Conservation (phyloP, 2,797 vertebrate species). For the Chelon labrosus region DNA sequence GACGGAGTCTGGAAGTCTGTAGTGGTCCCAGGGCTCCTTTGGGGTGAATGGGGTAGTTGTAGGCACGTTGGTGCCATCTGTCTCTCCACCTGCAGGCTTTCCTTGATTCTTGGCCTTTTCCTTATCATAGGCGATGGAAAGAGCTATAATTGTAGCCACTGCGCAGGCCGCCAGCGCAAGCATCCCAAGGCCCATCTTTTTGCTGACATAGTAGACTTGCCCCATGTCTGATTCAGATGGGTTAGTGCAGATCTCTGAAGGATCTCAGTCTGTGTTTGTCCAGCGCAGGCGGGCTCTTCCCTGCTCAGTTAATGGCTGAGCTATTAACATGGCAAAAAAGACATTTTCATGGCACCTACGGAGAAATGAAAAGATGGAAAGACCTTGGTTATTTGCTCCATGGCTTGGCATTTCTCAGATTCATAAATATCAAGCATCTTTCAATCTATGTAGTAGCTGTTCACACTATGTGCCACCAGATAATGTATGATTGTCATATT, state of each 20-base stretch:
- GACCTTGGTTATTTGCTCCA: slow-evolving; percentile 3
- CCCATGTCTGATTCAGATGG: slow-evolving; percentile 83
- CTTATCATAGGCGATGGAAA: slow-evolving; percentile 90
- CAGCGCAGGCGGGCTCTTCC: slow-evolving; percentile 53
- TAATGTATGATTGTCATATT: background rate
- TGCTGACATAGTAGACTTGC: slow-evolving; percentile 91
- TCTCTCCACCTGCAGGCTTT: slow-evolving; percentile 27
- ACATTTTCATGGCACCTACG: slow-evolving; percentile 44
- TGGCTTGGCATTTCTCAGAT: background rate
- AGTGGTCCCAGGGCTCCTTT: slow-evolving; percentile 76
- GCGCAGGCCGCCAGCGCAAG: slow-evolving; percentile 81
- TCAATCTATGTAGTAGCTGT: background rate
- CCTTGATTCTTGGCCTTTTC: slow-evolving; percentile 82
- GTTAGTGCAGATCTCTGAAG: slow-evolving; percentile 14
- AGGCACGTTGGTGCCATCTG: slow-evolving; percentile 26
- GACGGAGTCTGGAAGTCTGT: slow-evolving; percentile 74
- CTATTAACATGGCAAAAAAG: slow-evolving; percentile 68
- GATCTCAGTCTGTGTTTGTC: slow-evolving; percentile 38
- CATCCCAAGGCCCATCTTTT: slow-evolving; percentile 79
- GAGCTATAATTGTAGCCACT: slow-evolving; percentile 87
- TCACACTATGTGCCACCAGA: background rate
- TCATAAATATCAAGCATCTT: background rate
- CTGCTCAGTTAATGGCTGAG: slow-evolving; percentile 70
- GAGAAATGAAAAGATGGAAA: slow-evolving; percentile 27
- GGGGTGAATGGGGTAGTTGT: slow-evolving; percentile 76